Evolutionary conservation across 2,888 invertebrate species (phyloP).

Genomic region (Gerosis bhagava): DNA sequence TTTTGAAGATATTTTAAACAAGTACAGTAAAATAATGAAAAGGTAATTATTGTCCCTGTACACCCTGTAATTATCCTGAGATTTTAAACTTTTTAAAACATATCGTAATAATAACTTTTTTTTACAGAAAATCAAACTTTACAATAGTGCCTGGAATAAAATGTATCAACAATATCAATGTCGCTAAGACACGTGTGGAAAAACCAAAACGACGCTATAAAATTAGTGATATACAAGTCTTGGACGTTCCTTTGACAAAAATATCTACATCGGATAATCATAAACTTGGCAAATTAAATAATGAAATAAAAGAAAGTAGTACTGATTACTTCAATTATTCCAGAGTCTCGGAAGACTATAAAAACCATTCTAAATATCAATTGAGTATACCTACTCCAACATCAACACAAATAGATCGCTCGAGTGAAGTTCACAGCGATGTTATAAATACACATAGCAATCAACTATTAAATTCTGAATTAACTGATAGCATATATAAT

Average conservation of each 20-base stretch:
- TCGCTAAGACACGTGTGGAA: slow-evolving; percentile 4
- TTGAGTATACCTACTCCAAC: background rate
- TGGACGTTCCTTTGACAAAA: slow-evolving; percentile 43
- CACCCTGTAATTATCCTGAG: too few relatives aligned
- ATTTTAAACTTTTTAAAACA: too few relatives aligned
- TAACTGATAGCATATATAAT: slow-evolving; percentile 36
- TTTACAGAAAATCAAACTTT: slow-evolving; percentile 11
- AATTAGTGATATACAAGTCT: slow-evolving; percentile 55
- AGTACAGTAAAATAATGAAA: slow-evolving; percentile 50
- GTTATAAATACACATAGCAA: too few relatives aligned
- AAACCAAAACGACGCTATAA: slow-evolving; percentile 55
- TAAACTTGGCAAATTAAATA: slow-evolving; percentile 1
- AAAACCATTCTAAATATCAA: background rate
- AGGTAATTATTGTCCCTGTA: slow-evolving; percentile 40
- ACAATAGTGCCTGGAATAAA: slow-evolving; percentile 21
- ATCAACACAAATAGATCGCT: background rate
- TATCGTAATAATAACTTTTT: background rate
- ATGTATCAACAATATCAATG: slow-evolving; percentile 8
- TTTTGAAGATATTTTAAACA: slow-evolving; percentile 51
- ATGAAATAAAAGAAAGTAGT: background rate
- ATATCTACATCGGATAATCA: slow-evolving; percentile 31
- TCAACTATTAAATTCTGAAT: background rate
- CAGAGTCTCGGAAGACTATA: slow-evolving; percentile 4
- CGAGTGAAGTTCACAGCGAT: too few relatives aligned
- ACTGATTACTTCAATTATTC: slow-evolving; percentile 4